Base-by-base conservation (phyloP, 2,888 invertebrate genomes). In the Diarsia rubi region DNA sequence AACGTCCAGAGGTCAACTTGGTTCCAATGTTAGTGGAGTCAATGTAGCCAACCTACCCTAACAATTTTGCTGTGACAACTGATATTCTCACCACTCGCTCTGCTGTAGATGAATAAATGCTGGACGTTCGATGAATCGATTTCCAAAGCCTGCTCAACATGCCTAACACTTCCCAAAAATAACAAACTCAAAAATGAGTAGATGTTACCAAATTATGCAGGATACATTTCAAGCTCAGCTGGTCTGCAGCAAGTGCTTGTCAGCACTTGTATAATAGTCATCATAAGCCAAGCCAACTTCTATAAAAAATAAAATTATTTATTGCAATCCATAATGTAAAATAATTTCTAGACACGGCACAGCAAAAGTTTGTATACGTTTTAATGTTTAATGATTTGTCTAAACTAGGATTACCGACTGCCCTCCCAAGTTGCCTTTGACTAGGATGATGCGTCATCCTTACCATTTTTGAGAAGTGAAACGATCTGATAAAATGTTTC, bases 41-140 rank as follows among this genome's bases (percentile, higher is more conserved):
- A 78, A 21, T 66, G 14, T 68, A 42, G 79, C 83, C 86, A 83
- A 85, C 79, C 16, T 69, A 64, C 73, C 49, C 5, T 2, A 19
- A 45, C 49, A 31, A 59, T 14, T 62, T 69, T 60, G n/a, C 16
- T 16, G 5, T 8, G 42, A 42, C 14, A 45, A 49, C 67, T 52
- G 73, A 62, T 78, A 85, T 85, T 82, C 82, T 82, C 82, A 45
- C 24, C 14, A 8, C 44, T 45, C 16, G 3, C 27, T 45, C 31
- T 59, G 45, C 75, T 60, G 44, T 37, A 9, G 44, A 70, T 16
- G 21, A 42, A 24, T 31, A 3, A 24, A 24, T 49, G 21, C 3
- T 8, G 42, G 3, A 2, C 21, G 24, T 12, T n/a, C 31, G 11
- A 27, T 21, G 8, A 6, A 4, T 47, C 37, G 3, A 44, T 52